Evolutionary conservation across 1,140 invertebrate genomes (phyloP).

Genomic region (Zophobas atratus): DNA sequence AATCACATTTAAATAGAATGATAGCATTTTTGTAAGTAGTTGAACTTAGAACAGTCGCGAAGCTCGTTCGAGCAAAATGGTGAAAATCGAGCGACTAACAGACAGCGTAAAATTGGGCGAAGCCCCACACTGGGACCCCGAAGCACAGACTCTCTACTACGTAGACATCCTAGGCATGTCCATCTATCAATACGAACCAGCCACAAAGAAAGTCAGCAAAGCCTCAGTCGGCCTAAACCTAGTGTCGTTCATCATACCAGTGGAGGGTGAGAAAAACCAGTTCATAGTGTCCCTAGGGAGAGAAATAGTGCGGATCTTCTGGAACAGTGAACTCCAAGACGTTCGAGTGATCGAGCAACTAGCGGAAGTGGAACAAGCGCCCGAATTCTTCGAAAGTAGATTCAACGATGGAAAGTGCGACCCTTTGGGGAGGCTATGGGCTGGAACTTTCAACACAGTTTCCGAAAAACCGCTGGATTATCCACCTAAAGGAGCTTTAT

Average conservation of each 20-base stretch:
- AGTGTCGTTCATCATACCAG: slow-evolving; percentile 53
- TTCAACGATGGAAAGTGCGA: slow-evolving; percentile 93
- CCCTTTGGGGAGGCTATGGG: slow-evolving; percentile 81
- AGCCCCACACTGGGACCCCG: slow-evolving; percentile 80
- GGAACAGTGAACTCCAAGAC: slow-evolving; percentile 56
- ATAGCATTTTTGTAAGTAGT: slow-evolving; percentile 41
- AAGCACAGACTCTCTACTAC: slow-evolving; percentile 75
- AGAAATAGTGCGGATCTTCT: slow-evolving; percentile 57
- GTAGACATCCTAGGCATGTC: slow-evolving; percentile 76
- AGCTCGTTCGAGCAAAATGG: neutral
- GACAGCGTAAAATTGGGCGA: slow-evolving; percentile 69
- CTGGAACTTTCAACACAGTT: slow-evolving; percentile 47
- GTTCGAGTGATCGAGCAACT: slow-evolving; percentile 67
- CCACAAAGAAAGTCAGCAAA: slow-evolving; percentile 58
- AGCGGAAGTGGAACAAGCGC: slow-evolving; percentile 71
- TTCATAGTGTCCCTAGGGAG: slow-evolving; percentile 56
- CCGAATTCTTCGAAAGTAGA: slow-evolving; percentile 70
- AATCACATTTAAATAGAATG: slow-evolving; percentile 25
- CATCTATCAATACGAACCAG: slow-evolving; percentile 67
- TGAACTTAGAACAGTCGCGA: neutral
- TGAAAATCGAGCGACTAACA: slow-evolving; percentile 54
- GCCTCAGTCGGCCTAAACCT: slow-evolving; percentile 57
- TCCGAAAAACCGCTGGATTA: slow-evolving; percentile 24
- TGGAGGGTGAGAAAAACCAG: slow-evolving; percentile 53
- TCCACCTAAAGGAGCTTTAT: slow-evolving; percentile 71